Evolutionary conservation across 2,797 vertebrate genomes (phyloP).

Genomic region (Scarus forsteni): DNA sequence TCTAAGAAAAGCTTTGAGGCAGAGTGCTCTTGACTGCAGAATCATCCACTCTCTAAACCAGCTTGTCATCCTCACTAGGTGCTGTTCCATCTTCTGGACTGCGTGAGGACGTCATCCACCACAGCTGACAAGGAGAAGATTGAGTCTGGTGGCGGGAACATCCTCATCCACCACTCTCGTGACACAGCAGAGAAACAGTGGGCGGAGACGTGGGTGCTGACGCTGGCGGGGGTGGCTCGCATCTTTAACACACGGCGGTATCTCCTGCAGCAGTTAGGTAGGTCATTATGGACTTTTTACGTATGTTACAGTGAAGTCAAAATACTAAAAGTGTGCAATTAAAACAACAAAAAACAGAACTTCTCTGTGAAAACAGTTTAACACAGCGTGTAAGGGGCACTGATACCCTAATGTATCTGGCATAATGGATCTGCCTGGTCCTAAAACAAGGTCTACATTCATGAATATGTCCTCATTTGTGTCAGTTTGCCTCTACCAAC

Average conservation of each 20-base stretch:
- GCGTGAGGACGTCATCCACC: constrained; percentile 94
- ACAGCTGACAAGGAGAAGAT: constrained; percentile 99
- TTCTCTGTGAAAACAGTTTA: too few species aligned
- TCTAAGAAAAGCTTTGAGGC: too few species aligned
- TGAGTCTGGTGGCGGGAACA: constrained; percentile 98
- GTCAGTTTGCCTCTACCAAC: too few species aligned
- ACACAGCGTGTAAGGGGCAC: too few species aligned
- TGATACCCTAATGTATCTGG: too few species aligned
- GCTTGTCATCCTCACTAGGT: constrained; percentile 81
- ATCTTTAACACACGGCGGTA: constrained; percentile 98
- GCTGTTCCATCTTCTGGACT: constrained; percentile 93
- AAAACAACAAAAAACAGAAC: too few species aligned
- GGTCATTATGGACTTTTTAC: not conserved
- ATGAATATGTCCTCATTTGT: too few species aligned
- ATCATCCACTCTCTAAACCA: not conserved
- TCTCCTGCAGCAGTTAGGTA: constrained; percentile 95
- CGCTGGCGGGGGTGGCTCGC: constrained; percentile 95
- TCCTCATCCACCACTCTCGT: constrained; percentile 98
- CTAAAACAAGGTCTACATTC: too few species aligned
- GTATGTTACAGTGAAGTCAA: too few species aligned
- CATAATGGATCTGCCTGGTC: too few species aligned
- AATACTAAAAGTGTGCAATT: too few species aligned
- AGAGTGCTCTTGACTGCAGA: not conserved
- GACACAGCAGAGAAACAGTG: constrained; percentile 99
- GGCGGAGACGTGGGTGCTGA: constrained; percentile 99